Evolutionary conservation across 2,888 invertebrate species (phyloP).

Genomic region (Tenthredo distinguenda): DNA sequence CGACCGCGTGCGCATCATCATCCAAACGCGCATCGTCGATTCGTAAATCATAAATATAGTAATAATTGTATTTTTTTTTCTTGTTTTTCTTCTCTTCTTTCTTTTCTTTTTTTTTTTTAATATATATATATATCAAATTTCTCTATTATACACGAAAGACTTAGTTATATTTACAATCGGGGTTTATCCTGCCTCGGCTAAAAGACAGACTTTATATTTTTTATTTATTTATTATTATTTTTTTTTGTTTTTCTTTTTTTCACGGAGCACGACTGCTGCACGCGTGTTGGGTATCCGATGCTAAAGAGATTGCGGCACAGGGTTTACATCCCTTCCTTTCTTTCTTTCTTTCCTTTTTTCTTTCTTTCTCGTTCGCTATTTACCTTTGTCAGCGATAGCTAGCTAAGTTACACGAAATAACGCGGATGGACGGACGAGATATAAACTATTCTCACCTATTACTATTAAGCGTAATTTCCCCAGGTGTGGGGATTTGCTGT

Average conservation of each 20-base stretch:
- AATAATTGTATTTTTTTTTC: conserved; percentile 25
- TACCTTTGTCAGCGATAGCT: conserved; percentile 25
- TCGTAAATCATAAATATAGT: conserved; percentile 27
- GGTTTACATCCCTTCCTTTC: not conserved
- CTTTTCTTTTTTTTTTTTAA: not conserved
- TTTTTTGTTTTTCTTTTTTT: not conserved
- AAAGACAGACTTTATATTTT: conserved; percentile 15
- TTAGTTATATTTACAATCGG: conserved; percentile 45
- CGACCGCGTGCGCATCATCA: conserved; percentile 26
- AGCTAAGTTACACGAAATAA: conserved; percentile 50
- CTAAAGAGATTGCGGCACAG: not conserved
- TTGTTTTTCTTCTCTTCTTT: not conserved
- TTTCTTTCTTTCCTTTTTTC: not conserved
- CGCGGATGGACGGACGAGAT: conserved; percentile 52
- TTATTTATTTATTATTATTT: not conserved
- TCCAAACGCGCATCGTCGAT: not conserved
- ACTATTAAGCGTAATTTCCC: conserved; percentile 82
- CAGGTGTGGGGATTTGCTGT: conserved; percentile 74
- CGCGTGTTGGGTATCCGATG: not conserved
- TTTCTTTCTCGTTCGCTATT: conserved; percentile 12
- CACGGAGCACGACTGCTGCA: not conserved
- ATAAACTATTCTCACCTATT: conserved; percentile 78
- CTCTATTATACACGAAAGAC: conserved; percentile 48
- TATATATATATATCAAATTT: conserved; percentile 43
- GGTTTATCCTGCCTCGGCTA: not conserved